Base-by-base conservation (phyloP, 2,797 vertebrate genomes). In the Enteromius anoplus region DNA sequence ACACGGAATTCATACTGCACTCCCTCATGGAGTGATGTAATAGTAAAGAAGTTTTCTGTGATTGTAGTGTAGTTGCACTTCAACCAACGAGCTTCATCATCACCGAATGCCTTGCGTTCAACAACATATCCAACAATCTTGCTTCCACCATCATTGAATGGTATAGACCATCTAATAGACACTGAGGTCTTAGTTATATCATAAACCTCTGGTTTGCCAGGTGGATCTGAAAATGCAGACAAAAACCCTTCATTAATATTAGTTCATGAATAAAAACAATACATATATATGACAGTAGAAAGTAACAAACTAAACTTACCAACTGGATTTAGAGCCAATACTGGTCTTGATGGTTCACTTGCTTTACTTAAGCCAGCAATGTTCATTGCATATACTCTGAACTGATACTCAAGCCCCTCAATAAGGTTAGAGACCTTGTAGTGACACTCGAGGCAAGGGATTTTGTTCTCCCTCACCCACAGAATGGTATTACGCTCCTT, bases 401-500 rank as follows among this genome's bases (percentile, higher is more conserved):
- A 99, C 86, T 99, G 98, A 90, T 99, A 99, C 85, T 99, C 98
- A 86, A 99, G 93, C 42, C 98, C 98, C 93, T 99, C 97, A 5
- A 99, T 97, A 87, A 99, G 91, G 85, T 91, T 95, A 0, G 93
- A 96, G 79, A 97, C 93, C 93, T 98, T 99, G 92, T 97, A 99
- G 81, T 96, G 94, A 83, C 96, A 96, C 40, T 99, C 98, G 86
- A 95, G 92, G 88, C 97, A 99, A 5, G 97, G 98, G 26, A 96
- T 93, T 92, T 99, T 99, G 94, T 99, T 99, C 92, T 99, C 98
- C 84, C 98, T 96, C 88, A 98, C 96, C 98, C 98, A 99, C 79
- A 99, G 93, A 85, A 99, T 99, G 0, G 97, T 99, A 91, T 99
- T 99, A 42, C 98, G 96, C 90, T 99, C 98, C 88, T 99, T 99